phyloP scores from a whole-genome alignment of 2,888 invertebrate species.

The Deladenus siricidicola region DNA sequence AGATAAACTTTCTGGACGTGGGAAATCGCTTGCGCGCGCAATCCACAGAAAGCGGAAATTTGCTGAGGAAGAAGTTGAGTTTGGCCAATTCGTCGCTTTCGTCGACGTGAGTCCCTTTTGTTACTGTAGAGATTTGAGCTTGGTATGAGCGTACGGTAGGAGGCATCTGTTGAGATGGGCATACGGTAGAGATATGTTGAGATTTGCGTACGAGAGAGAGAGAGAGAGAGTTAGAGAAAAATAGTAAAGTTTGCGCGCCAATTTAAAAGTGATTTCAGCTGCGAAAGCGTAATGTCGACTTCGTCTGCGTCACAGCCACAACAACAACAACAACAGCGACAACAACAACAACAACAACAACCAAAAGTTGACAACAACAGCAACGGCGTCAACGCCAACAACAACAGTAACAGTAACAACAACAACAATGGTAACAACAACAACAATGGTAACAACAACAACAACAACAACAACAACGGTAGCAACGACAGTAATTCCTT shows the following conservation, averaged over 20 bases:
- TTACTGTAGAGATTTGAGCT: too few species aligned
- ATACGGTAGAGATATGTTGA: too few species aligned
- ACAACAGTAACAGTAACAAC: not conserved
- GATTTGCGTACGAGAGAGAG: too few species aligned
- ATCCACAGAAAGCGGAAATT: slow-evolving; percentile 19
- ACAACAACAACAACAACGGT: not conserved
- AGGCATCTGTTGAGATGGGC: too few species aligned
- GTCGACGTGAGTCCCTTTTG: too few species aligned
- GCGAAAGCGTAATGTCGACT: not conserved
- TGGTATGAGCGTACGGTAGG: too few species aligned
- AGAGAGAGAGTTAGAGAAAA: too few species aligned
- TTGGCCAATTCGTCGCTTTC: slow-evolving; percentile 3
- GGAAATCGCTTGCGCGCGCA: slow-evolving; percentile 29
- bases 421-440: not conserved
- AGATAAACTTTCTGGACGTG: slow-evolving; percentile 23
- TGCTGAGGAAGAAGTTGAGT: slow-evolving; percentile 24
- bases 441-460: slow-evolving; percentile 2
- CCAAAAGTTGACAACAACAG: too few species aligned
- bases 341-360: too few species aligned
- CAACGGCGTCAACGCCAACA: too few species aligned
- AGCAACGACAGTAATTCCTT: not conserved
- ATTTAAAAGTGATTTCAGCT: not conserved
- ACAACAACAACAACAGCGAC: not conserved
- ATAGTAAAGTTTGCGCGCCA: not conserved
- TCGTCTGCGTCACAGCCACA: not conserved